Evolutionary conservation across 1,140 invertebrate genomes (phyloP), one percentile per base, ranked within the genome.

Genomic region (Reticulitermes speratus): DNA sequence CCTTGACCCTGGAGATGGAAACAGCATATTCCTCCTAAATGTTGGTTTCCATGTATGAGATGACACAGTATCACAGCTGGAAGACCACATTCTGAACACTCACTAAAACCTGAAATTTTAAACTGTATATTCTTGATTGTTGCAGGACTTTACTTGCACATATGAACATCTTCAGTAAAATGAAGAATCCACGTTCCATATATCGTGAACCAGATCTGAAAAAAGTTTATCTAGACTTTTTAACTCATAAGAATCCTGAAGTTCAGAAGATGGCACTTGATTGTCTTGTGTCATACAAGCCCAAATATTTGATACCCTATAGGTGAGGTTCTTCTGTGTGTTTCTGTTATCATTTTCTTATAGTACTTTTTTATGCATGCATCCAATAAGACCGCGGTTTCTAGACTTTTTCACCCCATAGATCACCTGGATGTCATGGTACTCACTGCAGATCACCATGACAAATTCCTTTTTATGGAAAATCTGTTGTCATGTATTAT

Each of bases 251-350:
- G 88, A 96, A 96, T 91, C 88, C 93, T 0, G 93, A 94, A 14
- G 91, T 99, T 65, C 98, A 99, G 90, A 97, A 96, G 90, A 92
- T 94, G 86, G 96, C 97, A 0, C 91, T 99, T 82, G 95, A 96
- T 89, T 98, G 97, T 90, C 89, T 99, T 9, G 92, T 97, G 86
- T 94, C 95, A 9, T 98, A 98, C 90, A 97, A 96, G 89, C 93
- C 95, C 83, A 96, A 96, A 88, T 94, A 94, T 88, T 87, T 98
- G 14, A 90, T 91, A 0, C 95, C 96, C 6, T 98, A 98, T 89
- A 96, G 90, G 90, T 92, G 88, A 90, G 89, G 89, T 45, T 59
- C 32, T 52, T 52, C 19, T 84, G 55, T 55, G 14, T 16, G 19
- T 55, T 84, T 32, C 21, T 84, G 48, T 84, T 84, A 12, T 45